Evolutionary conservation across 2,888 invertebrate species (phyloP), one percentile per base, ranked within the genome.

Genomic region (Gastracanthus pulcherrimus): DNA sequence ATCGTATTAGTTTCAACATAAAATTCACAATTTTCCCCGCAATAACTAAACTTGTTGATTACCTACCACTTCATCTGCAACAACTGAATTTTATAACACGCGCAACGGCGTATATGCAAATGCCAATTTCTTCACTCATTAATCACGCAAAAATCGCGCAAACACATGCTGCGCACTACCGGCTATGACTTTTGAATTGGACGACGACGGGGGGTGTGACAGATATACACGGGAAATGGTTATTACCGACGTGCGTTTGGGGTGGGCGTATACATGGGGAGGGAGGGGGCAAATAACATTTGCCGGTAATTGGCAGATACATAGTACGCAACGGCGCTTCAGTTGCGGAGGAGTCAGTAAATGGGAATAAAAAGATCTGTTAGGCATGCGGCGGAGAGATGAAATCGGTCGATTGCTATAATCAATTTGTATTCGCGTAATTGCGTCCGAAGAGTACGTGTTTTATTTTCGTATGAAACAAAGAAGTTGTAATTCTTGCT

Each of bases 301-400:
- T 58, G 64, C 66, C 66, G 19, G 66, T 81, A 81, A 81, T 81
- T 76, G 80, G 66, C 76, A 81, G 64, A 76, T 66, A 62, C 34
- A 19, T 16, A 34, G n/a, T n/a, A n/a, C n/a, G n/a, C n/a, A n/a
- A n/a, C n/a, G n/a, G n/a, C n/a, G n/a, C n/a, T n/a, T n/a, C 16
- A n/a, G 13, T 36, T 66, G 31, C 1, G 58, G 31, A 51, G 5
- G 11, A 38, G 7, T 26, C 48, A 9, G 19, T n/a, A 58, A 71
- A 62, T 62, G 60, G 34, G 60, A 55, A 74, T 74, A 74, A 62
- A 74, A 23, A 74, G 62, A 74, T n/a, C 31, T 19, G 66, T 11
- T 34, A 1, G 58, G n/a, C 19, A 51, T 23, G 51, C 16, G 2
- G 16, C 19, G 2, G 41, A 41, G 34, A 45, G 45, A 64, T 51